phyloP scores from a whole-genome alignment of 2,113 vertebrate species.

The Brienomyrus longianalis region DNA sequence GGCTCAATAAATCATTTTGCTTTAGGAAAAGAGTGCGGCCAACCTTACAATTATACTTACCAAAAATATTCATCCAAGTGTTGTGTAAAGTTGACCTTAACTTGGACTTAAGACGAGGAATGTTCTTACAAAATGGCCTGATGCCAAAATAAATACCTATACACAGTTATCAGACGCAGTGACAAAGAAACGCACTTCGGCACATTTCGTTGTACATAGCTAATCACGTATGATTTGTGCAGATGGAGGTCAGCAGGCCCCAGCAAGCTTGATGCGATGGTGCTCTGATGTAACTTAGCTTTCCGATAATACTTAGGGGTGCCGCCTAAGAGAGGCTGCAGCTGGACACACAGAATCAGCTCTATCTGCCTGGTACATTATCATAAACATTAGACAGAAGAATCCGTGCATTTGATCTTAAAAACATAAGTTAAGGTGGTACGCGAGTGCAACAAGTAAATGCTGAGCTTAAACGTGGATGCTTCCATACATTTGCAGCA shows the following conservation, averaged over 20 bases:
- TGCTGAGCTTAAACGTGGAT: background rate
- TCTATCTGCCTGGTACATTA: background rate
- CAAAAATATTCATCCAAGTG: conserved; percentile 3
- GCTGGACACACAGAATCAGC: background rate
- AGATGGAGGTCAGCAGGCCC: background rate
- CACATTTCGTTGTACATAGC: background rate
- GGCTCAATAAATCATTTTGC: background rate
- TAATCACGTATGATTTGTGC: background rate
- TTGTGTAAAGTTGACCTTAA: background rate
- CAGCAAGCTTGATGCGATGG: background rate
- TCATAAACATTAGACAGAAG: background rate
- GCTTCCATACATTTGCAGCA: background rate
- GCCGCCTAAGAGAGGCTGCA: background rate
- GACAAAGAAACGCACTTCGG: background rate
- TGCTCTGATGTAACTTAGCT: background rate
- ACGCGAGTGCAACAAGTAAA: background rate
- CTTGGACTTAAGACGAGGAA: background rate
- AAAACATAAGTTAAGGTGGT: background rate
- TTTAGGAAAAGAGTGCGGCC: background rate
- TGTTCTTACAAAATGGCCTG: background rate
- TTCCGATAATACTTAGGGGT: background rate
- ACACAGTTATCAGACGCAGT: background rate
- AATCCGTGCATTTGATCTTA: background rate
- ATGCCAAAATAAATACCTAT: background rate
- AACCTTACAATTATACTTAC: background rate